phyloP scores from a whole-genome alignment of 1,140 invertebrate species.

The Drosophila varians region DNA sequence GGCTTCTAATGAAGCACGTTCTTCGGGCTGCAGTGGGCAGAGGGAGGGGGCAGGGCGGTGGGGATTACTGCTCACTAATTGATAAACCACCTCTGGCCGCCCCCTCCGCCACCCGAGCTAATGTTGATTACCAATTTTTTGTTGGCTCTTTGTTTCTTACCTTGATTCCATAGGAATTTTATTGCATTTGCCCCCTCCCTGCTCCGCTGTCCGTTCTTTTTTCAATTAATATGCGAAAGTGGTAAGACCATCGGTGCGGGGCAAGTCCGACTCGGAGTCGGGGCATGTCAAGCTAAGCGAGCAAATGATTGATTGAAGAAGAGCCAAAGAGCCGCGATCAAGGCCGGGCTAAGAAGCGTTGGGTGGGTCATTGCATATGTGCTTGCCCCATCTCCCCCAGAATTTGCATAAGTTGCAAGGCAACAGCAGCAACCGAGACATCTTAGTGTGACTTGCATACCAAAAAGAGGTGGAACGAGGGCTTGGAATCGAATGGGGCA shows the following conservation, averaged over 20 bases:
- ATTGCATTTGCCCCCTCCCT: slow-evolving; percentile 11
- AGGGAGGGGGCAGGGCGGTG: not conserved
- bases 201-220: not conserved
- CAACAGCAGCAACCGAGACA: too few species aligned
- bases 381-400: too few species aligned
- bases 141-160: slow-evolving; percentile 4
- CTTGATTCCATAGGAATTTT: slow-evolving; percentile 26
- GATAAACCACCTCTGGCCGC: slow-evolving; percentile 14
- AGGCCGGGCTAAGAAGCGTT: too few species aligned
- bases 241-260: slow-evolving; percentile 1
- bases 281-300: slow-evolving; percentile 31
- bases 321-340: slow-evolving; percentile 31
- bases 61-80: slow-evolving; percentile 27
- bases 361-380: slow-evolving; percentile 28
- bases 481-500: too few species aligned
- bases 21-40: not conserved
- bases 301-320: slow-evolving; percentile 38
- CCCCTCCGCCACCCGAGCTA: not conserved
- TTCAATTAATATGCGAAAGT: slow-evolving; percentile 58
- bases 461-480: slow-evolving; percentile 10
- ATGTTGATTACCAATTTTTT: slow-evolving; percentile 30
- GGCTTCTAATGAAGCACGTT: slow-evolving; percentile 34
- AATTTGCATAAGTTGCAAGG: slow-evolving; percentile 67
- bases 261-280: too few species aligned
- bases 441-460: slow-evolving; percentile 41